Evolutionary conservation across 2,113 vertebrate genomes (phyloP).

Genomic region (Anseranas semipalmata): DNA sequence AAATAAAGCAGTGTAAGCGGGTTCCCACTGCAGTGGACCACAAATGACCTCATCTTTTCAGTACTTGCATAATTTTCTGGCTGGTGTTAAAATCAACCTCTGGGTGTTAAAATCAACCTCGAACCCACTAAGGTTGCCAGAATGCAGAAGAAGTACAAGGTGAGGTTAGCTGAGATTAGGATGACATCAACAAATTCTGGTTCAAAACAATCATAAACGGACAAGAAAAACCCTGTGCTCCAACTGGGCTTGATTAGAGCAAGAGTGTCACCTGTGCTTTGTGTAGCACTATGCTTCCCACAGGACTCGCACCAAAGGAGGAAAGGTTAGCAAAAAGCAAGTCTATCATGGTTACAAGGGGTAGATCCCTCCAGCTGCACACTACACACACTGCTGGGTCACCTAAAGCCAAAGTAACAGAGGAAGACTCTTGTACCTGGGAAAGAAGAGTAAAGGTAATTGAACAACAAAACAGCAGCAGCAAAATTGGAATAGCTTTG

Average conservation of each 20-base stretch:
- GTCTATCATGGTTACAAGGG: not conserved
- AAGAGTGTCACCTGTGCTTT: not conserved
- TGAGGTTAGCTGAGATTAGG: not conserved
- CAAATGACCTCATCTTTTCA: not conserved
- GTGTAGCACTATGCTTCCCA: not conserved
- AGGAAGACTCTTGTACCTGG: not conserved
- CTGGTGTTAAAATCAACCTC: not conserved
- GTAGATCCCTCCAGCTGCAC: not conserved
- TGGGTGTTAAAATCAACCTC: not conserved
- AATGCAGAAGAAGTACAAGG: not conserved
- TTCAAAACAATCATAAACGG: not conserved
- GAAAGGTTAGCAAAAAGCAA: not conserved
- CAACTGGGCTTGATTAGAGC: not conserved
- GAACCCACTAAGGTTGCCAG: not conserved
- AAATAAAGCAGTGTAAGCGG: not conserved
- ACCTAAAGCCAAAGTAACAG: not conserved
- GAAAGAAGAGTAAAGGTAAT: not conserved
- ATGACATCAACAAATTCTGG: not conserved
- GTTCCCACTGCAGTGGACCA: not conserved
- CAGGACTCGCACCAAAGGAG: accelerated
- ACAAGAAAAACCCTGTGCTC: not conserved
- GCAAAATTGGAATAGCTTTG: not conserved
- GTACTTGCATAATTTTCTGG: not conserved
- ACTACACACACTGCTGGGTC: not conserved
- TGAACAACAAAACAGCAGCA: not conserved